Evolutionary conservation across 2,888 invertebrate species (phyloP).

Genomic region (Blera fallax): DNA sequence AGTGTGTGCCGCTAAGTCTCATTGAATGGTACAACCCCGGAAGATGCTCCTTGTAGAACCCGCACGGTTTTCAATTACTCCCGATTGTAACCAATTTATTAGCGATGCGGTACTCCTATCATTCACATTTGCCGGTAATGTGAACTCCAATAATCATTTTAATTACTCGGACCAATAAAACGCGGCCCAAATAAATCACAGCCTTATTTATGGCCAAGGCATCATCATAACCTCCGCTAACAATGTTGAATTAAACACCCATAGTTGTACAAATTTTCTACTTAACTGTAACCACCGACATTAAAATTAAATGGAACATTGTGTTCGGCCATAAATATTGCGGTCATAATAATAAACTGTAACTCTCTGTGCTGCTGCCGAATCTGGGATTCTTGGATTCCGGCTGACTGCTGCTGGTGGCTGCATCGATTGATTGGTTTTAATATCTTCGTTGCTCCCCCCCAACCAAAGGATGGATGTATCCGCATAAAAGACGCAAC

Average conservation of each 20-base stretch:
- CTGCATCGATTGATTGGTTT: constrained; percentile 67
- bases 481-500: constrained; percentile 26
- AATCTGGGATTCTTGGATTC: not conserved
- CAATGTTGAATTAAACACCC: constrained; percentile 63
- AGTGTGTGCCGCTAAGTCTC: not conserved
- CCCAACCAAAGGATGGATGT: constrained; percentile 20
- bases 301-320: constrained; percentile 71
- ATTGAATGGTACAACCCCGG: not conserved
- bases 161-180: constrained; percentile 54
- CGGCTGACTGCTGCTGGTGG: constrained; percentile 6
- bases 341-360: constrained; percentile 68
- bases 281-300: constrained; percentile 47
- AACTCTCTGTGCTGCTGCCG: constrained; percentile 40
- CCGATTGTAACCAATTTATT: constrained; percentile 40
- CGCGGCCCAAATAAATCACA: constrained; percentile 60
- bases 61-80: constrained; percentile 37
- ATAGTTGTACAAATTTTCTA: constrained; percentile 50
- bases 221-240: constrained; percentile 42
- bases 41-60: not conserved
- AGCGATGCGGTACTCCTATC: constrained; percentile 28
- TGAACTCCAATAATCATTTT: constrained; percentile 52
- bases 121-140: constrained; percentile 5
- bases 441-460: constrained; percentile 34
- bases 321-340: constrained; percentile 60
- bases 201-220: constrained; percentile 36